Base-by-base conservation (phyloP, 2,797 vertebrate species). In the Microhierax caerulescens region DNA sequence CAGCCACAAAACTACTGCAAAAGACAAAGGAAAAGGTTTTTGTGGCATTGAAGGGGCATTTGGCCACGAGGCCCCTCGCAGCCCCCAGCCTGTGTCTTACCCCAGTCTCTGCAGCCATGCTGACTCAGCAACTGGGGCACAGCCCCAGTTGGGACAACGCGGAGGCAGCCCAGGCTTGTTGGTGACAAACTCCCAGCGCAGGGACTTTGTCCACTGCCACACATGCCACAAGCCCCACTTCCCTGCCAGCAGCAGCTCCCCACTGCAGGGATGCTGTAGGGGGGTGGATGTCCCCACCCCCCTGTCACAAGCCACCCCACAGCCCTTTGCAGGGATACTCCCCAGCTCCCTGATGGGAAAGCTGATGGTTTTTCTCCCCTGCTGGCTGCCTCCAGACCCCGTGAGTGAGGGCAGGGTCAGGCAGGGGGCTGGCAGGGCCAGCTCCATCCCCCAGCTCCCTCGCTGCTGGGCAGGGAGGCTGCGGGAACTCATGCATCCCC, bases 211-310 rank as follows among this genome's bases (percentile, higher is more conserved):
- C n/a, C 15, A 11, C 16, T 7, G 36, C 7, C 10, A 11, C 18
- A n/a, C 10, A 2, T 15, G 19, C 43, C 6, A 23, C 36, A 76
- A 64, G 60, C 16, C 10, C 19, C 4, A 0, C 34, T 48, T 54
- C 34, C 37, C 41, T 13, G 1, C 18, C 43, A 67, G 21, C 39
- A 56, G 8, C 37, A 14, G 53, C 60, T 70, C 43, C 37, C 63
- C 34, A 3, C 5, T 4, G 3, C 0, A 0, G n/a, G 32, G 43
- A 2, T 25, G 65, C 30, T 59, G 34, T 2, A 3, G 21, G 45
- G 30, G 15, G 22, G 20, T 13, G 17, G 0, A 0, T 24, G 21
- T 27, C 59, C 34, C 36, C 51, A 79, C 23, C n/a, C 68, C 28
- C 28, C 47, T 25, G 4, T 19, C 51, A 47, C 25, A 36, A 79